These are phyloP conservation scores for Poecilia velifera DNA, from an alignment of 2,797 vertebrate genomes.

Conservation along the genomic window DNA sequence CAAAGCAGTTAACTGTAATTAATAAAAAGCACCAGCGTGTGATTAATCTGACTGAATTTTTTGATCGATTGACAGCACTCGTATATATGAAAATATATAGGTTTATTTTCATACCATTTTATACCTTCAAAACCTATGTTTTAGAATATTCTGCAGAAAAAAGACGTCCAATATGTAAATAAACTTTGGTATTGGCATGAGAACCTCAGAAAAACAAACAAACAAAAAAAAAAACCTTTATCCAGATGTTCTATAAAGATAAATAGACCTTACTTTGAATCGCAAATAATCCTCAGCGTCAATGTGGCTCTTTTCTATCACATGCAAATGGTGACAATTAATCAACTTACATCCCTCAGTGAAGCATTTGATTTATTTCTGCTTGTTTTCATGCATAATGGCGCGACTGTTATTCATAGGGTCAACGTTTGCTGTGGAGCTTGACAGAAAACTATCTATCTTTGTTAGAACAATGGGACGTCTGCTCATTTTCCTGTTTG, in stretches of 20 bases:
- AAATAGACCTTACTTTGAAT: constrained; percentile 46
- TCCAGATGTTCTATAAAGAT: background rate
- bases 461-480: constrained; percentile 60
- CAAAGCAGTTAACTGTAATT: no score
- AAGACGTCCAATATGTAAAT: background rate
- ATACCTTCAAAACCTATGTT: no score
- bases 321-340: constrained; percentile 57
- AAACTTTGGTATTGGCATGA: constrained; percentile 1
- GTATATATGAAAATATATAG: no score
- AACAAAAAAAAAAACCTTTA: constrained; percentile 15
- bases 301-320: constrained; percentile 42
- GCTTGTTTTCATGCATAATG: constrained; percentile 45
- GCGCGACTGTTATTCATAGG: constrained; percentile 54
- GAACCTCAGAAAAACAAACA: background rate
- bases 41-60: no score
- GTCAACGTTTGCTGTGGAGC: constrained; percentile 43
- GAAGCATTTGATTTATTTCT: constrained; percentile 54
- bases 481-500: constrained; percentile 42
- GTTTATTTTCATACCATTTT: no score
- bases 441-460: constrained; percentile 60
- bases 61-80: no score
- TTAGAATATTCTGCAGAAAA: background rate
- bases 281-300: constrained; percentile 45
- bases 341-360: constrained; percentile 47
- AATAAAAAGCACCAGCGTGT: no score